Conservation (phyloP, 2,797 vertebrate species). For the Taenioides sp. region DNA sequence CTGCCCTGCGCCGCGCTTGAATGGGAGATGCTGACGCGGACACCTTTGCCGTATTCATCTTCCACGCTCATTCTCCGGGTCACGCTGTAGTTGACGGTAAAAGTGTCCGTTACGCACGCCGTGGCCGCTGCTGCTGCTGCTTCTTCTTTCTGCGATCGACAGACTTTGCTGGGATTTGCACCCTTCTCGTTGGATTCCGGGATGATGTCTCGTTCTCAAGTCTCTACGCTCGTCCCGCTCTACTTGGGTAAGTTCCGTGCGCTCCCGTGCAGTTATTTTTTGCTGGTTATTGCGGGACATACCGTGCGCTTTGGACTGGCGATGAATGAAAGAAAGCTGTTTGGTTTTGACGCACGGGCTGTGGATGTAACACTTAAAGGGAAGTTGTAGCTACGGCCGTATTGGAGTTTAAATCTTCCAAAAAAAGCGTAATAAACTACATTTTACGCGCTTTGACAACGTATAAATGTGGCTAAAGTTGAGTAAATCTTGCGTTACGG, state of each 20-base stretch:
- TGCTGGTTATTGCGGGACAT: background rate
- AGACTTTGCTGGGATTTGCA: slow-evolving; percentile 43
- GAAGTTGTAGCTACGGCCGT: background rate
- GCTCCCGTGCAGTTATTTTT: background rate
- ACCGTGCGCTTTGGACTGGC: background rate
- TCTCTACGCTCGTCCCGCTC: slow-evolving; percentile 26
- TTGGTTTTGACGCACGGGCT: background rate
- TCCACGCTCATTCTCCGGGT: slow-evolving; percentile 17
- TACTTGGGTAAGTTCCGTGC: slow-evolving; percentile 62
- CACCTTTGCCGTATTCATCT: slow-evolving; percentile 31
- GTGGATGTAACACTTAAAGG: background rate
- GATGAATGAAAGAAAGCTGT: background rate
- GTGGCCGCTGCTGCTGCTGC: too few species aligned
- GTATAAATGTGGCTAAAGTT: background rate
- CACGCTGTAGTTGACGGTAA: slow-evolving; percentile 39
- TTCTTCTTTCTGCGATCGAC: background rate
- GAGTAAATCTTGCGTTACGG: background rate
- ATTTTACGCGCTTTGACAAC: background rate
- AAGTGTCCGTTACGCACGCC: slow-evolving; percentile 33
- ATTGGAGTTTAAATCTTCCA: background rate
- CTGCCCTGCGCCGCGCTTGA: slow-evolving; percentile 12
- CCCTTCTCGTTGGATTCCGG: slow-evolving; percentile 29
- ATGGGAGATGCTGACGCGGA: slow-evolving; percentile 30
- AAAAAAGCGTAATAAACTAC: background rate
- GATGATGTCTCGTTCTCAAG: slow-evolving; percentile 47